phyloP scores from a whole-genome alignment of 64 coral and sea anemone genomes.

The Platygyra sinensis region DNA sequence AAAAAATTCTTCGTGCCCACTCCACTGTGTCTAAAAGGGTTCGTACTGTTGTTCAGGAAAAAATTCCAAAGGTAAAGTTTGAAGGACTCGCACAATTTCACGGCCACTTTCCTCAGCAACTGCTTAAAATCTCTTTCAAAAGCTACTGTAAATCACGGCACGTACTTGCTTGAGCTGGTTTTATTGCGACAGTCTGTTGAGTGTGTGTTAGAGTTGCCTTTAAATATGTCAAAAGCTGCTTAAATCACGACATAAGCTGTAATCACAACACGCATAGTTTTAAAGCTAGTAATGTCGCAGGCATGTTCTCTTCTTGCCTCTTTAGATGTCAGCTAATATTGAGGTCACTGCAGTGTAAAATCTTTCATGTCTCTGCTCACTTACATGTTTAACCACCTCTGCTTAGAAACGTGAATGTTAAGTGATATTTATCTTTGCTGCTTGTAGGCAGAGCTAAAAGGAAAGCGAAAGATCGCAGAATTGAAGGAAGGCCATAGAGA shows the following conservation, averaged over 20 bases:
- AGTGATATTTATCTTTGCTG: background rate
- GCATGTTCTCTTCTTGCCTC: too few species aligned
- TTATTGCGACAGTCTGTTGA: too few species aligned
- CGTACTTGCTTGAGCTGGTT: background rate
- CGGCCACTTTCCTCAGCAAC: background rate
- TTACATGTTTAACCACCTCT: background rate
- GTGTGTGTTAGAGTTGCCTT: too few species aligned
- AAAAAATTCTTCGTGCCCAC: conserved; percentile 45
- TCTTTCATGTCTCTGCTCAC: background rate
- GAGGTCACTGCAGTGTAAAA: background rate
- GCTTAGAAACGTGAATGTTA: background rate
- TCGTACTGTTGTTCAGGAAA: conserved; percentile 41
- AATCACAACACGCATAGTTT: background rate
- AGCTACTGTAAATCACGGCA: background rate
- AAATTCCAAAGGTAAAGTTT: conserved; percentile 33
- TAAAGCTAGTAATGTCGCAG: background rate
- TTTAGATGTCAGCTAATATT: too few species aligned
- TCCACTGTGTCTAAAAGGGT: conserved; percentile 40
- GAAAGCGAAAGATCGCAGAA: conserved; percentile 4
- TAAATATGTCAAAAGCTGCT: background rate
- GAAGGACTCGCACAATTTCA: background rate
- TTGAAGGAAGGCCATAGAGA: background rate
- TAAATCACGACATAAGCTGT: background rate
- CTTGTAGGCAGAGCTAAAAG: conserved; percentile 8
- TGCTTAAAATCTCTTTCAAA: background rate